These are phyloP conservation scores for Apus apus DNA, from an alignment of 2,113 vertebrate genomes.

Conservation along the genomic window DNA sequence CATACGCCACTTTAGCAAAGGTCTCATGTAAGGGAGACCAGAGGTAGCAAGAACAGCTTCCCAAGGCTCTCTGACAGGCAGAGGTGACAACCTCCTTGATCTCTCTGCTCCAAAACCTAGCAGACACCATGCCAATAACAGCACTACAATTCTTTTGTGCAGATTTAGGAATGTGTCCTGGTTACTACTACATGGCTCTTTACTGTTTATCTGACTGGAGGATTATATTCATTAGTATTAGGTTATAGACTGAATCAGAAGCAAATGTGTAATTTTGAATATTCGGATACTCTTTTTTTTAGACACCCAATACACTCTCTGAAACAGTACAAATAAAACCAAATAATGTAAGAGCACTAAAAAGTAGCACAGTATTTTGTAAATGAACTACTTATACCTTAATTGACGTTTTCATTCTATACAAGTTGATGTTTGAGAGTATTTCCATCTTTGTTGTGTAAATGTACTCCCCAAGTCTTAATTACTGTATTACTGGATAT, in stretches of 20 bases:
- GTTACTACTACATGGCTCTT: not conserved
- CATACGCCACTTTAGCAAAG: not conserved
- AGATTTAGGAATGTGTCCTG: not conserved
- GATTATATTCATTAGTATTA: not conserved
- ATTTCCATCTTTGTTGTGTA: not conserved
- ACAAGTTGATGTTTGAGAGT: not conserved
- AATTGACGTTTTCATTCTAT: not conserved
- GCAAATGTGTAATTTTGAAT: not conserved
- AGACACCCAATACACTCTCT: not conserved
- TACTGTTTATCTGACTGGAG: not conserved
- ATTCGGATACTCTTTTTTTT: not conserved
- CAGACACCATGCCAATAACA: accelerated
- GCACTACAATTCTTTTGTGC: not conserved
- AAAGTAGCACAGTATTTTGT: not conserved
- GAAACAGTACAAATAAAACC: not conserved
- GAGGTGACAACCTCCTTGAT: not conserved
- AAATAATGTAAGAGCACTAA: not conserved
- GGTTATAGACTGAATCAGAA: not conserved
- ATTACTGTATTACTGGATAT: not conserved
- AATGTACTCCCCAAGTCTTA: not conserved
- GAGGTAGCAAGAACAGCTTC: accelerated
- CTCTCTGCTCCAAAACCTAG: not conserved
- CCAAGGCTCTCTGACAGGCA: not conserved
- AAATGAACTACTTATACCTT: not conserved
- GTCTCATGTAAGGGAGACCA: not conserved